Conservation (phyloP, 2,888 invertebrate genomes). For the Dicyrtomina minuta region DNA sequence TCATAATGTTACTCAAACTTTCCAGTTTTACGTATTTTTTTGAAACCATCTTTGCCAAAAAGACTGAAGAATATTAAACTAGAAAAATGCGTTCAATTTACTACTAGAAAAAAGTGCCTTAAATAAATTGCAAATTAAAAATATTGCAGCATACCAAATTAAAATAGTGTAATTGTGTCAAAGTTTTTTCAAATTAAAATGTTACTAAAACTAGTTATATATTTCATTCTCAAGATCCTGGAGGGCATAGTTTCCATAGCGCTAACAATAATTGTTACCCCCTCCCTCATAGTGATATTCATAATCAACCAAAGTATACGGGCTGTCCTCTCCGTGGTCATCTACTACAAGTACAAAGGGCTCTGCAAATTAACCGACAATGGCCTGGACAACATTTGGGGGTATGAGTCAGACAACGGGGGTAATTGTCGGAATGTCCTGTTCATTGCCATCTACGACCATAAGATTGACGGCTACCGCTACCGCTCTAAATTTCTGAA, state of each 20-base stretch:
- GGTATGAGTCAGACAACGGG: conserved; percentile 22
- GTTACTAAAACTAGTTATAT: neutral
- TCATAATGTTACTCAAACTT: no score
- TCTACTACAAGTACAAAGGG: neutral
- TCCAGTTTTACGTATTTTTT: no score
- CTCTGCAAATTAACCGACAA: conserved; percentile 4
- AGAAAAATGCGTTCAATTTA: no score
- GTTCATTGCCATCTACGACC: conserved; percentile 28
- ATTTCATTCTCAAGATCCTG: conserved; percentile 16
- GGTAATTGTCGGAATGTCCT: conserved; percentile 37
- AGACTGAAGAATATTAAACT: no score
- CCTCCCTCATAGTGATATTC: neutral
- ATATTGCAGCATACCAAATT: no score
- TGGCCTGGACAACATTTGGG: conserved; percentile 38
- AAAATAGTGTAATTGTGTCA: no score
- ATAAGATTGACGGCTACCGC: conserved; percentile 29
- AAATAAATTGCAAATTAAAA: no score
- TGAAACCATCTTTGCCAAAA: no score
- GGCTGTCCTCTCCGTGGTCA: conserved; percentile 2
- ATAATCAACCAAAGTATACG: conserved; percentile 21
- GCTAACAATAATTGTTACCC: conserved; percentile 4
- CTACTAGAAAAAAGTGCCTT: no score
- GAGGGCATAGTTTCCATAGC: conserved; percentile 27
- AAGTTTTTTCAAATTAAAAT: neutral
- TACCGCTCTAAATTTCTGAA: conserved; percentile 22